Evolutionary conservation across 1,140 invertebrate genomes (phyloP).

Genomic region (Dysdera silvatica): DNA sequence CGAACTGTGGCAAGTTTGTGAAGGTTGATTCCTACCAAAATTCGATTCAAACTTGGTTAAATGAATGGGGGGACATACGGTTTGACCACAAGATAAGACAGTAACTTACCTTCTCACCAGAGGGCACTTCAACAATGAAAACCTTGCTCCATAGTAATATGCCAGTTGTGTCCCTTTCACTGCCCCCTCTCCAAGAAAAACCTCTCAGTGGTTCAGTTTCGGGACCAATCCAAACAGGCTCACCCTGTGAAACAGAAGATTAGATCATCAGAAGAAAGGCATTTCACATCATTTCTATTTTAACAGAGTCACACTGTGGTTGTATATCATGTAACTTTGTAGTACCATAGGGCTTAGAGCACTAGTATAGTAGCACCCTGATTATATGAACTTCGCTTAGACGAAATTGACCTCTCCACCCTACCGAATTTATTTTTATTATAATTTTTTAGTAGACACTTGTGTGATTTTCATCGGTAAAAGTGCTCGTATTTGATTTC

Average conservation of each 20-base stretch:
- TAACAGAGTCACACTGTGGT: too few species aligned
- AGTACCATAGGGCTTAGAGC: too few species aligned
- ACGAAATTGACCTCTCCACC: too few species aligned
- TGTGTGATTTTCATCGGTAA: too few species aligned
- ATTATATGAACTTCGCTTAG: too few species aligned
- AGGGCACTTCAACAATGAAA: conserved; percentile 51
- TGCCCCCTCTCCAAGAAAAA: conserved; percentile 89
- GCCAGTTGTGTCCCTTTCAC: conserved; percentile 88
- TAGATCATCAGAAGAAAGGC: background rate
- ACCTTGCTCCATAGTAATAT: conserved; percentile 93
- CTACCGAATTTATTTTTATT: too few species aligned
- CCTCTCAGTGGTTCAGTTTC: conserved; percentile 46
- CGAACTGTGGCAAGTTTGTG: background rate
- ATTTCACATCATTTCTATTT: too few species aligned
- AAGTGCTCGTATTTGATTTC: too few species aligned
- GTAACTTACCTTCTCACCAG: conserved; percentile 42
- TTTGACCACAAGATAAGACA: background rate
- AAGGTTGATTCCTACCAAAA: background rate
- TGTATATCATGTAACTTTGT: too few species aligned
- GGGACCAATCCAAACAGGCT: conserved; percentile 35
- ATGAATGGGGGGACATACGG: background rate
- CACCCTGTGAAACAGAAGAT: conserved; percentile 11
- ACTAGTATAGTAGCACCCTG: too few species aligned
- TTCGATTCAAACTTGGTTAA: background rate
- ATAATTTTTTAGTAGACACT: too few species aligned